phyloP scores from a whole-genome alignment of 2,888 invertebrate genomes.

The Dicycla oo region DNA sequence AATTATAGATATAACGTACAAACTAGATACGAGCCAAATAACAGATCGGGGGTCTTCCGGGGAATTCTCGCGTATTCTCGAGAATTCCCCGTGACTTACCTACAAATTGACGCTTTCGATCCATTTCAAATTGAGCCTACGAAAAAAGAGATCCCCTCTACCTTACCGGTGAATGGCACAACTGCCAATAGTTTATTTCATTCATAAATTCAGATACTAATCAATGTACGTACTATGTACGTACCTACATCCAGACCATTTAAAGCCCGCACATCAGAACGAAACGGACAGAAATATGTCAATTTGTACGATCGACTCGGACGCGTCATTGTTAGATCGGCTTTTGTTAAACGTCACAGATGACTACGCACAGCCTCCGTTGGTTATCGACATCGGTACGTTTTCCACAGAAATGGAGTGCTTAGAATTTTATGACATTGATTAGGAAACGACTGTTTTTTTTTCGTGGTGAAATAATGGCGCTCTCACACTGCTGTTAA shows the following conservation, averaged over 20 bases:
- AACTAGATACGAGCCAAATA: no score
- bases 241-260: background rate
- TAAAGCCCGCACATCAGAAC: slow-evolving; percentile 33
- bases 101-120: background rate
- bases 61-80: background rate
- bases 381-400: slow-evolving; percentile 18
- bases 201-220: slow-evolving; percentile 10
- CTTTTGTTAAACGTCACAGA: slow-evolving; percentile 61
- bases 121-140: background rate
- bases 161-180: background rate
- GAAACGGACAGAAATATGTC: slow-evolving; percentile 61
- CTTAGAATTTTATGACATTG: slow-evolving; percentile 22
- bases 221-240: background rate
- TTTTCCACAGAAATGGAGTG: slow-evolving; percentile 12
- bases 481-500: no score
- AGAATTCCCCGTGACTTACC: background rate
- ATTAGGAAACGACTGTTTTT: background rate
- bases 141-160: background rate
- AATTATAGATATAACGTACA: background rate
- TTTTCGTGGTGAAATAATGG: background rate
- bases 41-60: no score
- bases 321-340: slow-evolving; percentile 45
- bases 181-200: slow-evolving; percentile 5
- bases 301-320: slow-evolving; percentile 57
- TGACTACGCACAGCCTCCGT: slow-evolving; percentile 28